Base-by-base conservation (phyloP, 2,888 invertebrate genomes). In the Melipona bicolor region DNA sequence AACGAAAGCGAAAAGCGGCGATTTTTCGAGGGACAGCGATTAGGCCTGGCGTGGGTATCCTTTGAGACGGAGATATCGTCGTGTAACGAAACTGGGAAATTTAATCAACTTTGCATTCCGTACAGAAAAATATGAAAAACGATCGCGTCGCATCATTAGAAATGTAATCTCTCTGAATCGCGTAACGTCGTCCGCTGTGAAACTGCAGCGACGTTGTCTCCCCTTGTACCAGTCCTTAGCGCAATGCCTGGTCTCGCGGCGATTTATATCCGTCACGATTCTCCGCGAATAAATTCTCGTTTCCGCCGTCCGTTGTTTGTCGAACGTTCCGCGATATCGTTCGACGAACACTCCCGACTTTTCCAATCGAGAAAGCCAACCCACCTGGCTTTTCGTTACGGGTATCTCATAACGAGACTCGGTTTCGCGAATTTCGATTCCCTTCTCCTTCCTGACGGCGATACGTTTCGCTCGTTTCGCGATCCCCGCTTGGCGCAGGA, bases 271-370 rank as follows among this genome's bases (percentile, higher is more conserved):
- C 50, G 27, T 9, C 62, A 3, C 62, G 15, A 24, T 36, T 5
- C 49, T 17, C 49, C 4, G 21, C 13, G 72, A 75, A 75, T 75
- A 67, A 75, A 75, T 73, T 73, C 32, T n/a, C 62, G 61, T 75
- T 56, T 49, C 65, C 6, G 52, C 24, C 54, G 74, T 43, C 4
- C 52, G 64, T 36, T 74, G 64, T 50, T 76, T n/a, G 50, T 49
- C n/a, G 54, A 6, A 19, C 69, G 76, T 17, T 17, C 61, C 61
- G 43, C 43, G 68, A 27, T 69, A 61, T 76, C 61, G 69, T 50
- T 6, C 50, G 1, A 43, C 43, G 24, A 15, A n/a, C 50, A 61
- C 61, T n/a, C 1, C 43, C n/a, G 15, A 50, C 6, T 52, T 61
- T 24, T 50, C 56, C 64, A 27, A n/a, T 21, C 56, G 21, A 11